Percentiles rank a stretch among this genome's conserved stretches.
These are phyloP conservation scores for Notamacropus eugenii DNA, from an alignment of 2,797 vertebrate genomes.

Conservation along the genomic window DNA sequence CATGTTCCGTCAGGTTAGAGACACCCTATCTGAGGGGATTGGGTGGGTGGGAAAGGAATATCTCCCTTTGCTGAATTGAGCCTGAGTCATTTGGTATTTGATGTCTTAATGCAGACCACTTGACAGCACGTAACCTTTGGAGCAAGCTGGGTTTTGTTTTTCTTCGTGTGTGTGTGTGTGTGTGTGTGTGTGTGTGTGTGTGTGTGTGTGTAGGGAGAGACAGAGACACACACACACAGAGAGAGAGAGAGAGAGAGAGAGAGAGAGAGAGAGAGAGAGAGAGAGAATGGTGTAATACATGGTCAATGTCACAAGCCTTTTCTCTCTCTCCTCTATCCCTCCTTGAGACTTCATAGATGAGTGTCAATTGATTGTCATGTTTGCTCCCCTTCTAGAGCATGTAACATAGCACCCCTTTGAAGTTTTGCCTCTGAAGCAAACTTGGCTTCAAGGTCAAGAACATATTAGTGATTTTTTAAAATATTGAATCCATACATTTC, in stretches of 20 bases:
- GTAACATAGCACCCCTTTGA: conserved; percentile 13
- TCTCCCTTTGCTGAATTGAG: conserved; percentile 37
- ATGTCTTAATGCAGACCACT: conserved; percentile 66
- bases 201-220: conserved; percentile 12
- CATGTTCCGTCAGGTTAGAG: conserved; percentile 37
- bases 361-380: conserved; percentile 27
- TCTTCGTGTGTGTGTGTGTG: conserved; percentile 14
- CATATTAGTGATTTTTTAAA: conserved; percentile 14
- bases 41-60: conserved; percentile 24
- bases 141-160: conserved; percentile 44
- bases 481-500: neutral
- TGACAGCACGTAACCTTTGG: conserved; percentile 62
- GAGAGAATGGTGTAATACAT: neutral
- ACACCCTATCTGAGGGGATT: conserved; percentile 18
- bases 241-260: too few species aligned
- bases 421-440: conserved; percentile 59
- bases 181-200: neutral
- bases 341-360: conserved; percentile 44
- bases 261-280: neutral
- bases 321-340: neutral
- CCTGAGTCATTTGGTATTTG: conserved; percentile 66
- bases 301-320: neutral
- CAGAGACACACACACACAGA: too few species aligned
- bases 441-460: neutral
- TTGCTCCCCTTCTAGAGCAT: neutral